Evolutionary conservation across 2,113 vertebrate species (phyloP), one percentile per base, ranked within the genome.

Genomic region (Rhombomys opimus): DNA sequence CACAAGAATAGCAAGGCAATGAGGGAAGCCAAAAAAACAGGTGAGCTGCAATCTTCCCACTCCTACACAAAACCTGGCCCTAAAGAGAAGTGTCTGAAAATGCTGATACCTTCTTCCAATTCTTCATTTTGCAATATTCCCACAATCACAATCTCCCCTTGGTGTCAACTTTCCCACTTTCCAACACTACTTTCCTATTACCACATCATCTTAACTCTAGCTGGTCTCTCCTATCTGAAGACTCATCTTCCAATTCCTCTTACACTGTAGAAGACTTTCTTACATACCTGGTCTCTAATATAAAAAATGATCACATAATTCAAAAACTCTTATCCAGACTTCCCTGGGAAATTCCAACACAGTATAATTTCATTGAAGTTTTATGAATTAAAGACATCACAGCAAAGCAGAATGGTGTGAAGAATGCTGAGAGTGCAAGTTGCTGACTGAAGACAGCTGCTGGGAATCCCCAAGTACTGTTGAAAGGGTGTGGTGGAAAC

Each of bases 1-100:
- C 70, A 94, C 81, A 95, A 95, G 96, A 96, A 95, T 88, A 95
- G 90, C 94, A 88, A 95, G 97, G 90, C 90, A 96, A 32, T 95
- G 96, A 97, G 82, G 72, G 81, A 94, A 96, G 95, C 90, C 96
- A 96, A 96, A 93, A 46, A 96, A 97, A 88, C 97, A 98, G 97
- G 97, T 97, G 97, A 96, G 96, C 90, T 95, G 92, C 92, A 86
- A 95, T 93, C 92, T 96, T 98, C 95, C 76, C 61, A 95, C 92
- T 95, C 96, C 96, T 90, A 97, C 97, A 95, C 88, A 97, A 97
- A 98, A 97, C 92, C 95, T 97, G 96, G 96, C 70, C 85, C 93
- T 88, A 63, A 76, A 93, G 85, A 72, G 2, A 3, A 96, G 54
- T 92, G 81, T 61, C 61, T 91, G 67, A 87, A 90, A 78, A 90